Evolutionary conservation across 2,888 invertebrate species (phyloP), one percentile per base, ranked within the genome.

Genomic region (Agrotis exclamationis): DNA sequence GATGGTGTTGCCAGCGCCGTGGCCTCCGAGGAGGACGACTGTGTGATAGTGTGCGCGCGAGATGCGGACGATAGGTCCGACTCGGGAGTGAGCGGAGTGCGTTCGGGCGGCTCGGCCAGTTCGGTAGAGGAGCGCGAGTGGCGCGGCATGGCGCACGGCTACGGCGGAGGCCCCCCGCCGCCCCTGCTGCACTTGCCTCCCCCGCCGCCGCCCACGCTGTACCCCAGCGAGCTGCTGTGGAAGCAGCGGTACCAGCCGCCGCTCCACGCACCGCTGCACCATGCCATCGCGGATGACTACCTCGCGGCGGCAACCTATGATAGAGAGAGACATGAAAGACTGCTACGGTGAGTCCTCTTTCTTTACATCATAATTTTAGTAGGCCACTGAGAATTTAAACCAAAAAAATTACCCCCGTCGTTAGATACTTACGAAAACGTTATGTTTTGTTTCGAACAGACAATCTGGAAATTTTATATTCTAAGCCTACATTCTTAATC

Each of bases 81-180:
- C 94, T 97, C 97, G 90, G 97, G 98, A 95, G 97, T 98, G 96
- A 98, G 98, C 94, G 98, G 98, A 70, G 96, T 98, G 90, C 97
- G 98, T 87, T 97, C 97, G 89, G 97, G 97, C 88, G 97, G 97
- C 86, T 96, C 96, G 90, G 98, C 98, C 96, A 98, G 98, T 94
- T 97, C 98, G 87, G 97, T 97, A 93, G 98, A 98, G 90, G 97
- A 97, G 92, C 97, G 98, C 93, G 97, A 97, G 94, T 98, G 98
- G 92, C 96, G 98, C 92, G 98, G 97, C 92, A 97, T 97, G 95
- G 97, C 97, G 91, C 97, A 97, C 97, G 94, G 97, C 94, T 95
- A 95, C 92, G 97, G 97, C 88, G 97, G 97, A 95, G 97, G 97
- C 48, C 97, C 97, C 86, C 97, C 94, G 86, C 95, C 95, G 92